Base-by-base conservation (phyloP, 1,140 invertebrate genomes). In the Diorhabda sublineata region DNA sequence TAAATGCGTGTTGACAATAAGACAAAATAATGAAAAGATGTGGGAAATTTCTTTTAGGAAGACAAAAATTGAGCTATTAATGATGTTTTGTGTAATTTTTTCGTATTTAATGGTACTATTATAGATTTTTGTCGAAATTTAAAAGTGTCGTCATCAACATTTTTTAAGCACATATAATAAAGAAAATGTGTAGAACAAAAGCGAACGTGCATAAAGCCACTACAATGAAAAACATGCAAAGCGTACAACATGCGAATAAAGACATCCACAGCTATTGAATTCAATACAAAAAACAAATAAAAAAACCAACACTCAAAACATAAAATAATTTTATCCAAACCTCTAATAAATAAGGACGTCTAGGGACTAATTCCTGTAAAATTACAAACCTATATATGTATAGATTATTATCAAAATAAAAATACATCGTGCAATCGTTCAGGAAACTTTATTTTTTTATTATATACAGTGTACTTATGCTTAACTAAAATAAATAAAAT, bases 261-360 rank as follows among this genome's bases (percentile, higher is more conserved):
- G 69, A 64, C 56, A 72, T n/a, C 47, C 61, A 62, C 61, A 62
- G 61, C 61, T 62, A 62, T 45, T 62, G 61, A 62, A 62, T 62
- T 62, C 61, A 62, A 42, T 60, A 60, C 61, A 45, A 44, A 5
- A 44, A 42, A 62, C 43, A 62, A 62, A 3, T 44, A 2, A 45
- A 8, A 62, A 62, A 6, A 44, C 5, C n/a, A 43, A n/a, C n/a
- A 44, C 11, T n/a, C 61, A 62, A 62, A 8, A 62, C 61, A 62
- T 44, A 62, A 52, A 52, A 52, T n/a, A 52, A 52, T 52, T 8
- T 26, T 52, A 52, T n/a, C n/a, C 47, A 52, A 52, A 52, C 47
- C 47, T 52, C 47, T 52, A 52, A 52, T n/a, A 52, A 8, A 3
- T 52, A 52, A 52, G 47, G 47, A 4, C 47, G n/a, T 52, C 47